Conservation (phyloP, 2,113 vertebrate genomes). For the Cnemophilus loriae region DNA sequence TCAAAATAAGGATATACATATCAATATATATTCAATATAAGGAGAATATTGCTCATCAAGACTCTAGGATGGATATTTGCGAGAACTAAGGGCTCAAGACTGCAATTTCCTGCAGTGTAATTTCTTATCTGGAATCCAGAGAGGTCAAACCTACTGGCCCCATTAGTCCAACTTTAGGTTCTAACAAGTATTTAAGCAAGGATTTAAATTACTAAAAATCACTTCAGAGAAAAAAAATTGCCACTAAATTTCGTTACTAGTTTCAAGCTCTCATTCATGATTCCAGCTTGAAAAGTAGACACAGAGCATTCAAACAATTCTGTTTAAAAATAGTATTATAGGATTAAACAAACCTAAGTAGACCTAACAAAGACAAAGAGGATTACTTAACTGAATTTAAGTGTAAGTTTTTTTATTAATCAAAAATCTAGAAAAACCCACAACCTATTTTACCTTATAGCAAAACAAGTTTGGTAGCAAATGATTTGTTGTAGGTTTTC, state of each 20-base stretch:
- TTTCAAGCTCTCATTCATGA: not conserved
- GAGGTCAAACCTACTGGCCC: not conserved
- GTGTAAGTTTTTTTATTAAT: not conserved
- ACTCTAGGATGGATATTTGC: not conserved
- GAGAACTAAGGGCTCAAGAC: not conserved
- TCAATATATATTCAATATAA: no score
- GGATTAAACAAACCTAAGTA: not conserved
- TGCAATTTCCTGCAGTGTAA: not conserved
- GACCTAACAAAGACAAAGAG: not conserved
- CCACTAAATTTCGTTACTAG: not conserved
- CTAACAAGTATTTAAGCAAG: not conserved
- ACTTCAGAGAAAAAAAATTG: not conserved
- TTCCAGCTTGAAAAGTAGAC: not conserved
- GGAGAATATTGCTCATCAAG: not conserved
- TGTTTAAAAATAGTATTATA: not conserved
- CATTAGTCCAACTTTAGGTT: not conserved
- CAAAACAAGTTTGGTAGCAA: not conserved
- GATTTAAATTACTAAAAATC: not conserved
- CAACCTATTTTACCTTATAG: not conserved
- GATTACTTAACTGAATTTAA: not conserved
- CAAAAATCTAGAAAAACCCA: not conserved
- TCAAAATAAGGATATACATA: no score
- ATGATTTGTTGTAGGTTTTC: not conserved
- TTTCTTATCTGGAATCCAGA: not conserved
- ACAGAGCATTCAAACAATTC: fast-evolving